Percentiles rank a stretch among this genome's conserved stretches.
Evolutionary conservation across 2,797 vertebrate genomes (phyloP).

Genomic region (Danionella dracula): DNA sequence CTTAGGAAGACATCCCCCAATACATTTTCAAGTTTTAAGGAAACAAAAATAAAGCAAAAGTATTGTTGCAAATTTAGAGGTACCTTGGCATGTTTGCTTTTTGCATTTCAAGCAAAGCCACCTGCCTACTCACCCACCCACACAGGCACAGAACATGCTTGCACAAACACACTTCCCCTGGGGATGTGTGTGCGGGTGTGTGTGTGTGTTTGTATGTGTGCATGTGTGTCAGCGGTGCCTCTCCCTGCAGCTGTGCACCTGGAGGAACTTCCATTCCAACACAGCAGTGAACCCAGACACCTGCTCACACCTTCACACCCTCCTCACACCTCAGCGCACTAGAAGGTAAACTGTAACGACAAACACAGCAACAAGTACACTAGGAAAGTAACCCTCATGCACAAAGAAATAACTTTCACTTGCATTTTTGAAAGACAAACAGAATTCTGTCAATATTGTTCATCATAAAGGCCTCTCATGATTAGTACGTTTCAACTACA

Average conservation of each 20-base stretch:
- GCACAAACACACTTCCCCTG: slow-evolving; percentile 48
- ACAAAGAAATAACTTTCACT: slow-evolving; percentile 22
- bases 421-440: slow-evolving; percentile 13
- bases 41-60: no score
- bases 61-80: no score
- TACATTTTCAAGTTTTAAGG: no score
- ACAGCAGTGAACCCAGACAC: slow-evolving; percentile 72
- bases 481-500: no score
- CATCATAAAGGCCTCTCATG: no score
- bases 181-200: slow-evolving; percentile 44
- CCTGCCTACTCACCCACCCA: slow-evolving; percentile 26
- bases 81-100: background rate
- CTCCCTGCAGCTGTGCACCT: slow-evolving; percentile 73
- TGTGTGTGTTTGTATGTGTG: slow-evolving; percentile 3
- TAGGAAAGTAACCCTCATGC: no score
- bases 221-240: slow-evolving; percentile 47
- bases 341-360: slow-evolving; percentile 38
- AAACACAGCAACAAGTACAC: background rate
- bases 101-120: slow-evolving; percentile 27
- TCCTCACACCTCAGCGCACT: slow-evolving; percentile 14
- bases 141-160: slow-evolving; percentile 23
- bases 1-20: no score
- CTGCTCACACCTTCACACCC: slow-evolving; percentile 66
- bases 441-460: no score
- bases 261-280: slow-evolving; percentile 70